Percentiles rank a stretch among this genome's conserved stretches.
Evolutionary conservation across 2,888 invertebrate species (phyloP).

Genomic region (Aricia artaxerxes): DNA sequence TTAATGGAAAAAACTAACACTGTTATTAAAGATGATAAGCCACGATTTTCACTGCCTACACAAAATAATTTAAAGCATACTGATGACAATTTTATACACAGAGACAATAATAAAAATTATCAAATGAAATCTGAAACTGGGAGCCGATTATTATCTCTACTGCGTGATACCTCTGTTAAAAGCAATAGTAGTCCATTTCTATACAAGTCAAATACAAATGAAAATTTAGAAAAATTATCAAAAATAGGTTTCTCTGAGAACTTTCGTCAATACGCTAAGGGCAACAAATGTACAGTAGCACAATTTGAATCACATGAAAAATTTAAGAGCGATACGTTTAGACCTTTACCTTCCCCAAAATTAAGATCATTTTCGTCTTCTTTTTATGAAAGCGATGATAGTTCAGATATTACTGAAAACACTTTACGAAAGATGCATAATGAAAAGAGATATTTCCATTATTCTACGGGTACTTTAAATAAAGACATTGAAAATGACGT

Average conservation of each 20-base stretch:
- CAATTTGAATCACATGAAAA: constrained; percentile 30
- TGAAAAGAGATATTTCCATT: constrained; percentile 68
- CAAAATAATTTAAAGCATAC: neutral
- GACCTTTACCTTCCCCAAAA: constrained; percentile 68
- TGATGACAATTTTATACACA: neutral
- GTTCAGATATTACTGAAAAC: constrained; percentile 65
- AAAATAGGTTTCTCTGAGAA: constrained; percentile 41
- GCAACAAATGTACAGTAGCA: neutral
- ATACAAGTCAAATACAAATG: constrained; percentile 46
- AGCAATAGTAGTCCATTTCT: constrained; percentile 53
- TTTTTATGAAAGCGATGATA: constrained; percentile 71
- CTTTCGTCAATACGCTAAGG: constrained; percentile 7
- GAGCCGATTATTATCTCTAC: constrained; percentile 82
- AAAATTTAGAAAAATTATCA: constrained; percentile 49
- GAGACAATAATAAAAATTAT: constrained; percentile 37
- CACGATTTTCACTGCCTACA: constrained; percentile 61
- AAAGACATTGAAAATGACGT: constrained; percentile 74
- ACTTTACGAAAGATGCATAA: constrained; percentile 64
- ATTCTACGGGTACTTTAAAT: constrained; percentile 70
- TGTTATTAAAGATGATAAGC: constrained; percentile 72
- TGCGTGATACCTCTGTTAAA: constrained; percentile 76
- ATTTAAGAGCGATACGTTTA: constrained; percentile 46
- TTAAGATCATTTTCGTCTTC: constrained; percentile 64
- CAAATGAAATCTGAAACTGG: constrained; percentile 78
- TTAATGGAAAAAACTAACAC: constrained; percentile 79